phyloP scores from a whole-genome alignment of 2,888 invertebrate genomes.

The Pelosia muscerda region DNA sequence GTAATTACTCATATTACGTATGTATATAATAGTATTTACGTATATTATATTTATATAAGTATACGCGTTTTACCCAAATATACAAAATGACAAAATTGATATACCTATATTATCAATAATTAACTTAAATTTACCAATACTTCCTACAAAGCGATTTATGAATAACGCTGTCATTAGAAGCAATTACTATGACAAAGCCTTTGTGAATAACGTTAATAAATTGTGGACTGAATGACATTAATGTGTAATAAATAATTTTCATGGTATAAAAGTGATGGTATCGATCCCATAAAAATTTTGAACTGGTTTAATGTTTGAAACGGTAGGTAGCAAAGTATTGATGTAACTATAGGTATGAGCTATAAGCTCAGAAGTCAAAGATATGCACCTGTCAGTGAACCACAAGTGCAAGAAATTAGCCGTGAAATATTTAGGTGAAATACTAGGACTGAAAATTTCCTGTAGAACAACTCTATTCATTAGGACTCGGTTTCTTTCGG shows the following conservation, averaged over 20 bases:
- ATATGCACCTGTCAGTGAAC: no score
- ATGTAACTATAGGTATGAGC: background rate
- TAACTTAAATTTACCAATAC: conserved; percentile 35
- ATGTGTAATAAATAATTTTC: conserved; percentile 9
- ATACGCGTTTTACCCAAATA: no score
- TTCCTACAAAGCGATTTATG: conserved; percentile 24
- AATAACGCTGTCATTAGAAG: conserved; percentile 37
- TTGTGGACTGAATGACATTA: conserved; percentile 18
- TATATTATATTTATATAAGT: conserved; percentile 18
- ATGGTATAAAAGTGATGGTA: background rate
- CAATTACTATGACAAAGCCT: conserved; percentile 42
- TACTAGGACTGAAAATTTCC: no score
- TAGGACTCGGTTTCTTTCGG: no score
- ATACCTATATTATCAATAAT: conserved; percentile 37
- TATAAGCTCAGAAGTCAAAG: background rate
- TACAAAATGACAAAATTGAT: conserved; percentile 46
- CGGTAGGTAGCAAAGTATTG: background rate
- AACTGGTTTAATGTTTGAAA: background rate
- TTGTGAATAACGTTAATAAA: conserved; percentile 33
- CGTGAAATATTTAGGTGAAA: no score
- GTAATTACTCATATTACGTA: background rate
- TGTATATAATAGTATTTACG: conserved; percentile 2
- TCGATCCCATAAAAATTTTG: background rate
- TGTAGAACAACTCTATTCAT: no score
- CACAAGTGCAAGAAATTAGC: no score